Conservation (phyloP, 2,113 vertebrate genomes). For the Sander vitreus region DNA sequence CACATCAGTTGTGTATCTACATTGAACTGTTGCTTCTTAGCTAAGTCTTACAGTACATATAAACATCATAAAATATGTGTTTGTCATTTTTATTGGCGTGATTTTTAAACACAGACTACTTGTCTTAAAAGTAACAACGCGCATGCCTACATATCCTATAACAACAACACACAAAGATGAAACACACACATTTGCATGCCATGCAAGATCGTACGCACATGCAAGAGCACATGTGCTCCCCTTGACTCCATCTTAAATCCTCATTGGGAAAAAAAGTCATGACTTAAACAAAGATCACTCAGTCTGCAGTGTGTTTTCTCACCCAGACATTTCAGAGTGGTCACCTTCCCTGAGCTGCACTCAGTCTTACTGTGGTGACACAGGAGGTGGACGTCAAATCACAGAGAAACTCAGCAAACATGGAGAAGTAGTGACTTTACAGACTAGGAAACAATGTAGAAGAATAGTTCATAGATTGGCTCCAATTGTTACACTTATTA, state of each 20-base stretch:
- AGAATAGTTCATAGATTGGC: neutral
- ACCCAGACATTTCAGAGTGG: slow-evolving; percentile 83
- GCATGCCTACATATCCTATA: neutral
- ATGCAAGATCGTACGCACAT: slow-evolving; percentile 2
- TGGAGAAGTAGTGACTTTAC: neutral
- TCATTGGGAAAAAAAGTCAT: neutral
- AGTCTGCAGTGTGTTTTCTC: slow-evolving; percentile 44
- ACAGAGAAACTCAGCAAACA: slow-evolving; percentile 4
- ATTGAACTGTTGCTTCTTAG: neutral
- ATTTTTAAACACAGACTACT: neutral
- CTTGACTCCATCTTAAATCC: neutral
- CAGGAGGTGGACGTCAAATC: slow-evolving; percentile 5
- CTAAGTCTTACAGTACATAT: neutral
- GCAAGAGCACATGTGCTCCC: neutral
- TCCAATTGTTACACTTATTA: neutral
- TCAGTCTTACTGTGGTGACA: slow-evolving; percentile 74
- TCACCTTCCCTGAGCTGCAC: slow-evolving; percentile 81
- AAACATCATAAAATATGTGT: neutral
- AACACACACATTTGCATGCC: slow-evolving; percentile 14
- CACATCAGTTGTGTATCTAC: neutral
- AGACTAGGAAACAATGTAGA: neutral
- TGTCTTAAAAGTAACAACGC: neutral
- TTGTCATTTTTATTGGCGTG: too few relatives aligned
- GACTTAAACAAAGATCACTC: neutral
- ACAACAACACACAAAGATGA: neutral